Percentiles rank a stretch among this genome's conserved stretches.
Evolutionary conservation across 2,113 vertebrate species (phyloP).

Genomic region (Bambusicola thoracicus): DNA sequence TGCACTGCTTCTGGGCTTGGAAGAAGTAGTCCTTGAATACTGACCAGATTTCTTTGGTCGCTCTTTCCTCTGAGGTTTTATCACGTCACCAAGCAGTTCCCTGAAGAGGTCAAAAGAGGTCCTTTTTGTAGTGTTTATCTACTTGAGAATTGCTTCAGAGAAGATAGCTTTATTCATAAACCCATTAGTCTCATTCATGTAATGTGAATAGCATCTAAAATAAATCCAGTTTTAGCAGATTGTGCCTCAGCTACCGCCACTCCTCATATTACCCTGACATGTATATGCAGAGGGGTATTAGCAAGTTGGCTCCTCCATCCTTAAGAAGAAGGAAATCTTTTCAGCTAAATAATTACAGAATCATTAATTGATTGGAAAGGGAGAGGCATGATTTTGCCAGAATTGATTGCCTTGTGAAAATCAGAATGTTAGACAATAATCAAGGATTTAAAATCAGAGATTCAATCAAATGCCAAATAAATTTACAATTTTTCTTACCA

Average conservation of each 20-base stretch:
- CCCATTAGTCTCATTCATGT: background rate
- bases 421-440: background rate
- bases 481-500: background rate
- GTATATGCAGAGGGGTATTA: rapidly evolving
- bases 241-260: background rate
- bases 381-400: background rate
- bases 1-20: no score
- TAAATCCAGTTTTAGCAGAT: background rate
- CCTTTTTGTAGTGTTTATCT: background rate
- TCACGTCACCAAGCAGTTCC: no score
- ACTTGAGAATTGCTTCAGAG: background rate
- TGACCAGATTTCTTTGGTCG: no score
- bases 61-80: no score
- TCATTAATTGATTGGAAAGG: background rate
- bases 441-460: background rate
- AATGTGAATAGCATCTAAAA: background rate
- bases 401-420: background rate
- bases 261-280: background rate
- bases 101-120: no score
- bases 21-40: no score
- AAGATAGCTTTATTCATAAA: background rate
- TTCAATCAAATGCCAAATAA: background rate
- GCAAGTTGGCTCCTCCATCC: background rate
- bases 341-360: background rate
- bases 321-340: background rate